Evolutionary conservation across 2,113 vertebrate species (phyloP), one percentile per base, ranked within the genome.

Genomic region (Lasiurus borealis): DNA sequence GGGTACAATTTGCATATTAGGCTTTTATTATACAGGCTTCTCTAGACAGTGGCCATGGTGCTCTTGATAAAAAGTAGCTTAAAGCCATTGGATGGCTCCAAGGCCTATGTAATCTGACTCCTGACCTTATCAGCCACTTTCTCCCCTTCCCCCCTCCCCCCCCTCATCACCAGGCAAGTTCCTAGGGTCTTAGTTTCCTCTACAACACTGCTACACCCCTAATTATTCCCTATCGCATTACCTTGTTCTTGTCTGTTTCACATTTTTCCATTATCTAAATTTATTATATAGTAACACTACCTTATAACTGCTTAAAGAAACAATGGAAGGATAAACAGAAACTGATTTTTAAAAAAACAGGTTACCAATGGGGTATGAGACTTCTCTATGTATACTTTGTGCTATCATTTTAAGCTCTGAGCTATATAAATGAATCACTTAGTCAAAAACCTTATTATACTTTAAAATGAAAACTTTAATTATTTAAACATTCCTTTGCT

Each of bases 381-480:
- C 25, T 68, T 93, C 29, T 18, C 27, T 52, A 4, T 72, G 13
- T 34, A 87, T 36, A 81, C 15, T 40, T 83, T 90, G 27, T 71
- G 68, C 13, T 46, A 71, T 44, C 18, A 88, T 84, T 96, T 91
- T 78, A 34, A 84, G 83, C 85, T 91, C 59, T 52, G 59, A 83
- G 21, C 48, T 82, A 50, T 34, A 54, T 34, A 90, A 69, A 59
- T 85, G 7, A 92, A 90, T 82, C 75, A 69, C 27, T 12, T 34
- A 82, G 31, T 82, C 66, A 69, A 87, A 93, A 87, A 73, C 10
- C 40, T 25, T 46, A 64, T 46, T 62, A 34, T 59, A 80, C 48
- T 78, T 77, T 54, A 66, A 80, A 64, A 72, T 69, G 5, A 77
- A 91, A 94, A 87, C 13, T 64, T 71, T 1, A n/a, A 66, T 44